Evolutionary conservation across 2,888 invertebrate genomes (phyloP), one percentile per base, ranked within the genome.

Genomic region (Trissoscelio sp.): DNA sequence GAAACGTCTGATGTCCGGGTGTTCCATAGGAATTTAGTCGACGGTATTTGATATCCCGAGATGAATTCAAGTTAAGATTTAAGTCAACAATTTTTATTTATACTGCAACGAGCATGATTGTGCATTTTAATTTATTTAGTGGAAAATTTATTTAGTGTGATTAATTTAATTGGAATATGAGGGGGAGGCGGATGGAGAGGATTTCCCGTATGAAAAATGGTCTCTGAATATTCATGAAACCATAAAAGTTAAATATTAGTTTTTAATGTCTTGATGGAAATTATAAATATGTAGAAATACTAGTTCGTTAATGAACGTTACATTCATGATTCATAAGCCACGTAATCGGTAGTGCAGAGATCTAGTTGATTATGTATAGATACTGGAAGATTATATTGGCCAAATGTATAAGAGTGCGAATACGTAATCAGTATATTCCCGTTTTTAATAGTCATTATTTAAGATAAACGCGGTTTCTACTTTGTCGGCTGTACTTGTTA

Each of bases 321-420:
- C 16, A 42, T 60, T 70, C 60, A 58, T 78, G 64, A 70, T 70
- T 78, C 70, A 78, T 70, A 31, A 48, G 42, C 18, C 42, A 70
- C 72, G 66, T 79, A 79, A 79, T 79, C 72, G 79, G 58, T 62
- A 73, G 66, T 73, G 69, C 60, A 67, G 79, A 79, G 60, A 79
- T 72, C 79, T 72, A 73, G 72, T 73, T 73, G 72, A 72, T 79
- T 79, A 73, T 44, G 53, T 72, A 67, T 60, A 55, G 69, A 78
- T 57, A 51, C 34, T 3, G 14, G 51, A 57, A 14, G 62, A 77
- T 77, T 78, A 57, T 57, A 46, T 31, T 51, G 34, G 51, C 20
- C 34, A 42, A 51, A 60, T 60, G 22, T 53, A 46, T 57, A 51
- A 42, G 22, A 20, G n/a, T 31, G 11, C 37, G 16, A 28, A 62